These are phyloP conservation scores for Achlya flavicornis DNA, from an alignment of 2,888 invertebrate species.

Conservation along the genomic window DNA sequence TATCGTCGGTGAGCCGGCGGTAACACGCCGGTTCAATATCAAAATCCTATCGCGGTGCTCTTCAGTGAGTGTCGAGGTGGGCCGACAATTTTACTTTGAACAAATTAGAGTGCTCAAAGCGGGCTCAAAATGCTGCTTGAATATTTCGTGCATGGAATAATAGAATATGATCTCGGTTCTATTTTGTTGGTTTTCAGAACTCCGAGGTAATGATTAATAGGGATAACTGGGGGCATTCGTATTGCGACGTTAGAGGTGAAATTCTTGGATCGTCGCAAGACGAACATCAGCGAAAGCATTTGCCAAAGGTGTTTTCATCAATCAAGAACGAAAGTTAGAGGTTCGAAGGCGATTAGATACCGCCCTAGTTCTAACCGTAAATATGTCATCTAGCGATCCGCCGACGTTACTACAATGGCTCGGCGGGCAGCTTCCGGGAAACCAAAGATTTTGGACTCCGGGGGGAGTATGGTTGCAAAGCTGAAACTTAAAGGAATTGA, in stretches of 20 bases:
- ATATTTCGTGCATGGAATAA: conserved; percentile 86
- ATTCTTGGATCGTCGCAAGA: conserved; percentile 86
- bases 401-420: conserved; percentile 83
- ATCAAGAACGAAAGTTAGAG: conserved; percentile 88
- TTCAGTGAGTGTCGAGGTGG: conserved; percentile 50
- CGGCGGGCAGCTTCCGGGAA: conserved; percentile 84
- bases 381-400: conserved; percentile 86
- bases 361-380: conserved; percentile 86
- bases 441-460: conserved; percentile 85
- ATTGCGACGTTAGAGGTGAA: conserved; percentile 86
- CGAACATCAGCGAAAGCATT: conserved; percentile 85
- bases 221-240: conserved; percentile 86
- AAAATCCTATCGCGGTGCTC: conserved; percentile 50
- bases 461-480: conserved; percentile 86
- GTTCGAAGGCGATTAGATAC: conserved; percentile 88
- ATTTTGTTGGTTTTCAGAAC: conserved; percentile 85
- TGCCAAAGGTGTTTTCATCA: conserved; percentile 88
- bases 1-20: conserved; percentile 55
- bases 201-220: conserved; percentile 85
- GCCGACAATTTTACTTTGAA: conserved; percentile 86
- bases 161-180: conserved; percentile 86
- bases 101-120: conserved; percentile 87
- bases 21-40: conserved; percentile 49
- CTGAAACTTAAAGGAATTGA: conserved; percentile 85
- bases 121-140: conserved; percentile 75